These are phyloP conservation scores for Syncerus caffer DNA, from an alignment of 2,797 vertebrate genomes.

Conservation along the genomic window DNA sequence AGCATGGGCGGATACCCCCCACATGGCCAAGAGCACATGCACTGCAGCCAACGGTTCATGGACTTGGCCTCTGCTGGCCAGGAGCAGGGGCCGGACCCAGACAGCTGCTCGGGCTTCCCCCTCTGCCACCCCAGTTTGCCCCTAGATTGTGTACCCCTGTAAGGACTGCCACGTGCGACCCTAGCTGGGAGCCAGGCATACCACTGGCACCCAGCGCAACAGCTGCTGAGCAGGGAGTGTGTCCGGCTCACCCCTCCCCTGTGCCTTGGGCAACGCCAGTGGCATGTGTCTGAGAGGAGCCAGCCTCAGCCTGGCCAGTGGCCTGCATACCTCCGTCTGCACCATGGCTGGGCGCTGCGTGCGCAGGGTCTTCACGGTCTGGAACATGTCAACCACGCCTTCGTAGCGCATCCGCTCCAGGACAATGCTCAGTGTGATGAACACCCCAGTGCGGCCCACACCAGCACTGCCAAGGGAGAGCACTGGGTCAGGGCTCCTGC, in stretches of 20 bases:
- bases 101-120: neutral
- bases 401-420: conserved; percentile 98
- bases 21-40: neutral
- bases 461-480: conserved; percentile 86
- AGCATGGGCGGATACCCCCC: neutral
- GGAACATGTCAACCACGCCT: conserved; percentile 96
- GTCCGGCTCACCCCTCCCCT: neutral
- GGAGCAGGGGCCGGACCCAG: neutral
- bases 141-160: neutral
- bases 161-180: neutral
- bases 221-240: neutral
- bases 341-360: conserved; percentile 98
- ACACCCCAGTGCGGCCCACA: conserved; percentile 96
- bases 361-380: conserved; percentile 95
- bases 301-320: rapidly evolving
- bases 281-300: neutral
- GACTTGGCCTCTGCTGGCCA: neutral
- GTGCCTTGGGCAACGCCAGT: rapidly evolving
- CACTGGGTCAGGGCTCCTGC: neutral
- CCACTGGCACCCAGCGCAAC: neutral
- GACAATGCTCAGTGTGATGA: conserved; percentile 96
- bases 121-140: neutral
- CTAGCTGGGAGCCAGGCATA: neutral
- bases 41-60: neutral
- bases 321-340: conserved; percentile 93